phyloP scores from a whole-genome alignment of 2,888 invertebrate genomes.

The Orgyia antiqua region DNA sequence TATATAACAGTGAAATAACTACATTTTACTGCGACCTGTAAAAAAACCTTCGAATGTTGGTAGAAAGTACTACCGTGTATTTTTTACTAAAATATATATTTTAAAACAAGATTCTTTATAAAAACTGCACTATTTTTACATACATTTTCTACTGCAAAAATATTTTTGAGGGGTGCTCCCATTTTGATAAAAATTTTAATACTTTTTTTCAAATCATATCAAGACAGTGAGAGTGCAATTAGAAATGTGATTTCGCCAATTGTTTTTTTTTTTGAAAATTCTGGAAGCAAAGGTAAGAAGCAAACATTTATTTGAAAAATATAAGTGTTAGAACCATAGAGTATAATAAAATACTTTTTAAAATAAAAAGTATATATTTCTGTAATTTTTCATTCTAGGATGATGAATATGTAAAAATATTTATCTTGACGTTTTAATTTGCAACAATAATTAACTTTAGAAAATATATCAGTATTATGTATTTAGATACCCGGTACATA shows the following conservation, averaged over 20 bases:
- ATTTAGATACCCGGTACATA: no score
- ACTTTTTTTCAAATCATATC: slow-evolving; percentile 14
- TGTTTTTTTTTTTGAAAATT: background rate
- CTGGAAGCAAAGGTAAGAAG: background rate
- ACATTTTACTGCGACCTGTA: no score
- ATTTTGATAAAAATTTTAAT: slow-evolving; percentile 21
- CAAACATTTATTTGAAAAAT: no score
- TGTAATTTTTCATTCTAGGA: no score
- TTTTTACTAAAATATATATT: slow-evolving; percentile 33
- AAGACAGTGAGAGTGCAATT: slow-evolving; percentile 18
- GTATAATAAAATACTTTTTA: background rate
- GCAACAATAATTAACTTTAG: no score
- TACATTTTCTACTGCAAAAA: slow-evolving; percentile 27
- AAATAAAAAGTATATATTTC: no score
- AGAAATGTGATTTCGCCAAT: background rate
- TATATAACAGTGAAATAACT: background rate
- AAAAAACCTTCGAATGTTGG: slow-evolving; percentile 26
- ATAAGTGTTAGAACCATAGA: background rate
- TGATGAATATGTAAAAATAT: no score
- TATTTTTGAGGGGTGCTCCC: slow-evolving; percentile 30
- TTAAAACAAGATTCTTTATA: slow-evolving; percentile 29
- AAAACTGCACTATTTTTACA: slow-evolving; percentile 35
- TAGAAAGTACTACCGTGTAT: slow-evolving; percentile 26
- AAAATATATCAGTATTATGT: no score
- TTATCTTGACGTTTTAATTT: no score